Conservation (phyloP, 2,888 invertebrate genomes). For the Meliscaeva auricollis region DNA sequence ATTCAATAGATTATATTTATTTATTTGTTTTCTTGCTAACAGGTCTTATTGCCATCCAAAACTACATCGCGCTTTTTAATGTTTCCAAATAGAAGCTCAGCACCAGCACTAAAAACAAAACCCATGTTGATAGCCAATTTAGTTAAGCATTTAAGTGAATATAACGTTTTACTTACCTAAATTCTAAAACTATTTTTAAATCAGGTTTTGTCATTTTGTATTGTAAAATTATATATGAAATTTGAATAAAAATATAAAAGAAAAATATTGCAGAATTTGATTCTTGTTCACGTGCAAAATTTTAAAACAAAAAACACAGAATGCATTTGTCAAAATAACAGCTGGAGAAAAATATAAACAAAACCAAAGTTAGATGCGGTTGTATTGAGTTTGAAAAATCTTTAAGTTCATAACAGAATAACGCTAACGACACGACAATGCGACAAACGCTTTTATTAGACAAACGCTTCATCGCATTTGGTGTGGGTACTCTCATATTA, state of each 20-base stretch:
- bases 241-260: not conserved
- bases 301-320: not conserved
- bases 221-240: not conserved
- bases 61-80: conserved; percentile 89
- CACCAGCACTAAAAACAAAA: conserved; percentile 89
- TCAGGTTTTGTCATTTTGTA: conserved; percentile 57
- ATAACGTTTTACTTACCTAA: conserved; percentile 41
- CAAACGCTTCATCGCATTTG: no score
- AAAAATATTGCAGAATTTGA: not conserved
- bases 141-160: not conserved
- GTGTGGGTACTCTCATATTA: no score
- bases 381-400: not conserved
- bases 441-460: no score
- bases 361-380: conserved; percentile 46
- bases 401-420: not conserved
- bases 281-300: conserved; percentile 40
- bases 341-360: conserved; percentile 30
- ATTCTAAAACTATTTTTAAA: conserved; percentile 63
- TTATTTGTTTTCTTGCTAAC: conserved; percentile 76
- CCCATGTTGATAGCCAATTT: not conserved
- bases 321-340: conserved; percentile 4
- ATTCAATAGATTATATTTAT: not conserved
- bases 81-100: conserved; percentile 94
- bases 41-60: conserved; percentile 86
- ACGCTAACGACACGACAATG: no score